These are phyloP conservation scores for Sminthopsis crassicaudata DNA, from an alignment of 2,113 vertebrate genomes.

Conservation along the genomic window DNA sequence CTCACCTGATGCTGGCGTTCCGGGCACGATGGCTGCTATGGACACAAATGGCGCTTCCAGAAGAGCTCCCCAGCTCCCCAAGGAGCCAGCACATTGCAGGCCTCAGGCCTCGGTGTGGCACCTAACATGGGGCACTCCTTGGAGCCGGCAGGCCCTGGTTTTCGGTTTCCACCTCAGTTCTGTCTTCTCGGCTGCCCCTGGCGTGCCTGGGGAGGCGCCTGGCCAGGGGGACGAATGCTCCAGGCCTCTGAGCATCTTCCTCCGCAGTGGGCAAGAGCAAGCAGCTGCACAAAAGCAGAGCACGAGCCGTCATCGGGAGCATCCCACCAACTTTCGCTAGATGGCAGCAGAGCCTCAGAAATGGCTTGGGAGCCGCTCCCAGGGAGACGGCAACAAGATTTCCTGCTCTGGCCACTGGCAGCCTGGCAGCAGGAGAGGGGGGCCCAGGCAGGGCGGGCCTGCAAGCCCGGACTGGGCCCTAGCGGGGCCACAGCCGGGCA, in stretches of 20 bases:
- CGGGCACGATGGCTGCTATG: too few relatives aligned
- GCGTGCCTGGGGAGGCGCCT: neutral
- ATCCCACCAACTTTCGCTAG: fast-evolving
- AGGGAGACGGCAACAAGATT: too few relatives aligned
- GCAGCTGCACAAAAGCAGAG: too few relatives aligned
- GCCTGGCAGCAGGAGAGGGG: neutral
- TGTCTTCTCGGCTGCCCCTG: neutral
- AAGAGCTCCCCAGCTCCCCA: neutral
- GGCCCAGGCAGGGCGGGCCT: neutral
- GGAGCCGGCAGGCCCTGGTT: neutral
- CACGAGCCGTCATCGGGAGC: too few relatives aligned
- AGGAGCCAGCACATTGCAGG: too few relatives aligned
- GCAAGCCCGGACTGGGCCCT: neutral
- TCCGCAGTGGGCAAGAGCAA: neutral
- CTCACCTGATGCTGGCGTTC: too few relatives aligned
- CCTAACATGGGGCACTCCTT: too few relatives aligned
- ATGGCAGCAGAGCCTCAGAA: too few relatives aligned
- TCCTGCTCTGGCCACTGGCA: neutral
- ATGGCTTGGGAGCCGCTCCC: too few relatives aligned
- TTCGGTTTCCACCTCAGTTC: neutral
- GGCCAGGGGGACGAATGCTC: too few relatives aligned
- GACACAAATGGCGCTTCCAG: too few relatives aligned
- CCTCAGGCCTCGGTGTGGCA: too few relatives aligned
- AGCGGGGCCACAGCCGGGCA: neutral
- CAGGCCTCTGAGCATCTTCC: neutral